Evolutionary conservation across 1,140 invertebrate species (phyloP), one percentile per base, ranked within the genome.

Genomic region (Megathymus violae): DNA sequence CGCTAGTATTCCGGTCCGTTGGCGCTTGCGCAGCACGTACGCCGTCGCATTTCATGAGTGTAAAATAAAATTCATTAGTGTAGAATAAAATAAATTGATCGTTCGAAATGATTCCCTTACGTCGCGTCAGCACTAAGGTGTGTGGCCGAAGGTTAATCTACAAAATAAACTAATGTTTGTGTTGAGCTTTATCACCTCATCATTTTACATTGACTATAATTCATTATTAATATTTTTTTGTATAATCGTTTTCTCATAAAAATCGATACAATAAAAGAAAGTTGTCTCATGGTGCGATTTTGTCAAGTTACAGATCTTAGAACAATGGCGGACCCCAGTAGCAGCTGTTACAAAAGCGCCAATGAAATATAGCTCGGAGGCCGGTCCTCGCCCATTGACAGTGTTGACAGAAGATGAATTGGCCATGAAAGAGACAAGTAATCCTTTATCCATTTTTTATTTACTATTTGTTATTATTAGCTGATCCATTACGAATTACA

Each of bases 361-460:
- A 27, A 80, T 65, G 60, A 74, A 52, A 41, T 87, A 81, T 78
- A 85, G 85, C 40, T 75, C 89, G 22, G 85, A 87, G 22, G 77
- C 76, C 10, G 47, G 69, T 17, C 86, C 81, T 14, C 73, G 83
- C 61, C 95, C 95, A 31, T 76, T 96, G 47, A 95, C 94, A 11
- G 81, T 93, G 48, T 91, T 96, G 52, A 94, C 95, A n/a, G 95
- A 96, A 47, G 95, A 96, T 85, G 95, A 96, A 91, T 71, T 92
- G 27, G 93, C 94, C 76, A 96, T 96, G 95, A 95, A 94, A 91
- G 95, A 96, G 80, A 95, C 95, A 76, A 95, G 95, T 96, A 92
- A 92, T 82, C 64, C 50, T 54, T 51, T 59, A 59, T 59, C 15
- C 25, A 13, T 34, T 43, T 52, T 11, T 27, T n/a, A n/a, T n/a